phyloP scores from a whole-genome alignment of 2,113 vertebrate species.

The Hirundichthys speculiger region DNA sequence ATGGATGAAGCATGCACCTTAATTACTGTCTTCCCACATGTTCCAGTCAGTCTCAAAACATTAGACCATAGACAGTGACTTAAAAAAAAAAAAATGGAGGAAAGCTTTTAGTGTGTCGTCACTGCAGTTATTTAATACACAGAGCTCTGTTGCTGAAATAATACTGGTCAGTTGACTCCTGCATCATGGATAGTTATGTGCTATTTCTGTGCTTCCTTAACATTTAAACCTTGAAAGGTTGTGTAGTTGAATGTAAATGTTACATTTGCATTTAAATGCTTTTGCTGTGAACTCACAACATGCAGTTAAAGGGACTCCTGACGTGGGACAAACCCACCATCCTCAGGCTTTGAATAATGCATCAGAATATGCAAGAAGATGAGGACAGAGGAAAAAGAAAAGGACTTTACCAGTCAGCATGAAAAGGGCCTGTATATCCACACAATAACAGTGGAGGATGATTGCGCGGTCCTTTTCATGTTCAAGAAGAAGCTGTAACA shows the following conservation, averaged over 20 bases:
- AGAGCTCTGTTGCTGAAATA: too few relatives aligned
- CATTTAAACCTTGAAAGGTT: background rate
- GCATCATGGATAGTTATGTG: background rate
- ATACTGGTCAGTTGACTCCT: background rate
- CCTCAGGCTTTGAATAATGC: too few relatives aligned
- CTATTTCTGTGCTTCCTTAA: background rate
- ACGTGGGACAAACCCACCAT: background rate
- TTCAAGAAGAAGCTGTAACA: background rate
- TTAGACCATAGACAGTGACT: too few relatives aligned
- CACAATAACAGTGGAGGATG: background rate
- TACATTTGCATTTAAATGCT: background rate
- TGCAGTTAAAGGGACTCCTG: background rate
- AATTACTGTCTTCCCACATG: too few relatives aligned
- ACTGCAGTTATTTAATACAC: too few relatives aligned
- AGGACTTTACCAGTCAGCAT: background rate
- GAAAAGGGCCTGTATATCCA: background rate
- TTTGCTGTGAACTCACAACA: too few relatives aligned
- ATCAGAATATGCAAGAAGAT: too few relatives aligned
- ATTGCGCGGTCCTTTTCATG: background rate
- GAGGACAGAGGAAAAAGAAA: background rate
- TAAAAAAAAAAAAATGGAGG: too few relatives aligned
- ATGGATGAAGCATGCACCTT: too few relatives aligned
- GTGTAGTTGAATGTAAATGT: background rate
- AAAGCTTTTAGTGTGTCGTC: too few relatives aligned
- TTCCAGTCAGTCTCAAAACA: too few relatives aligned